Evolutionary conservation across 2,113 vertebrate species (phyloP).

Genomic region (Manacus vitellinus): DNA sequence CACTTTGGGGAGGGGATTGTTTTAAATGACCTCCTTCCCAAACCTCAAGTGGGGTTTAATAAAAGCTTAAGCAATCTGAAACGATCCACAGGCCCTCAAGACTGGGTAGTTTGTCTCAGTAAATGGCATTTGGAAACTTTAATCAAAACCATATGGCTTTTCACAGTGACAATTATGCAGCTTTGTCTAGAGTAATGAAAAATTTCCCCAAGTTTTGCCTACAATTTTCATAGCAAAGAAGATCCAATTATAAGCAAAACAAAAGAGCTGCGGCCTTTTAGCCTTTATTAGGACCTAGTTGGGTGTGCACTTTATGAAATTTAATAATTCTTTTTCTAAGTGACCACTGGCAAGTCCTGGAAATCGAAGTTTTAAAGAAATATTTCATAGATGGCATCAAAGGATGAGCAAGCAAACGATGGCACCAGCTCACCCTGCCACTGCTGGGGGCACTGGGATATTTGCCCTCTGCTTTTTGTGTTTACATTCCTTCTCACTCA

Average conservation of each 20-base stretch:
- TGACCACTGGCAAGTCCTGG: neutral
- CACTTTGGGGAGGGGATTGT: neutral
- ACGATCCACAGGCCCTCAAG: neutral
- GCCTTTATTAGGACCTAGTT: neutral
- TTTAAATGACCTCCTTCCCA: neutral
- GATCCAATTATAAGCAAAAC: neutral
- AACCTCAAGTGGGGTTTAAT: neutral
- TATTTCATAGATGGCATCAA: neutral
- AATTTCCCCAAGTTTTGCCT: neutral
- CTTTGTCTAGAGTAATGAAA: neutral
- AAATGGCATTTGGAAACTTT: constrained; percentile 17
- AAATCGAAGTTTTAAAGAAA: neutral
- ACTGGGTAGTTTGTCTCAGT: neutral
- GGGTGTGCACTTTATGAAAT: neutral
- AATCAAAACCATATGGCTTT: constrained; percentile 27
- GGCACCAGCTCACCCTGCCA: neutral
- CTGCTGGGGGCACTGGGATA: neutral
- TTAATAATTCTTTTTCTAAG: neutral
- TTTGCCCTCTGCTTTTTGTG: neutral
- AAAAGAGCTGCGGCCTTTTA: neutral
- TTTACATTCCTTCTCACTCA: neutral
- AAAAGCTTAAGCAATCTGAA: neutral
- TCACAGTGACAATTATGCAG: neutral
- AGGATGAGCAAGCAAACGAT: neutral
- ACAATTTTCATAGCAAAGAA: neutral